phyloP scores from a whole-genome alignment of 1,140 invertebrate species.

The Macrosteles quadrilineatus region DNA sequence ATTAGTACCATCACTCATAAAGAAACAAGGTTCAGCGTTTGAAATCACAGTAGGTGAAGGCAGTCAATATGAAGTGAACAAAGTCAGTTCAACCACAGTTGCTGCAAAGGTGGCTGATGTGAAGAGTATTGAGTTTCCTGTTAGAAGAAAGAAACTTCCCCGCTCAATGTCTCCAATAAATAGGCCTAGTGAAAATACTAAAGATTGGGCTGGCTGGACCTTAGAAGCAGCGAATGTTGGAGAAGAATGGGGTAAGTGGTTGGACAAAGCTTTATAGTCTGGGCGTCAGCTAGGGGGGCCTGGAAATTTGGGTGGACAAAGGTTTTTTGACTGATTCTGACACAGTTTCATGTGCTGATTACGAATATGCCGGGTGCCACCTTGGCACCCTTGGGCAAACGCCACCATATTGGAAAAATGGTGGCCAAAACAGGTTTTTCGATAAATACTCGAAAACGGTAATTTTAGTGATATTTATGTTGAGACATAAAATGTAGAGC shows the following conservation, averaged over 20 bases:
- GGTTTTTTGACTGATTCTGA: no score
- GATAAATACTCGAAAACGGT: background rate
- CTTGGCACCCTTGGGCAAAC: no score
- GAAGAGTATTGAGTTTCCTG: background rate
- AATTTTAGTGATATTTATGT: background rate
- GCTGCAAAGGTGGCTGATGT: background rate
- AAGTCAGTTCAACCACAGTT: conserved; percentile 5
- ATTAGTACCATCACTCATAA: background rate
- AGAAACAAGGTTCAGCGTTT: background rate
- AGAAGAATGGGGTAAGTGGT: conserved; percentile 18
- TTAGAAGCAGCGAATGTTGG: background rate
- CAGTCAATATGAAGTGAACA: background rate
- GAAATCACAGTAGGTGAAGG: background rate
- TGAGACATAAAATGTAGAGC: background rate
- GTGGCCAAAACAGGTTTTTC: no score
- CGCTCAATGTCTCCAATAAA: conserved; percentile 6
- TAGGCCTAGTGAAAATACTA: background rate
- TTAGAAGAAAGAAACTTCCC: background rate
- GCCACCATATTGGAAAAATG: background rate
- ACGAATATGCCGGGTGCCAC: no score
- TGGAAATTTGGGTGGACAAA: background rate
- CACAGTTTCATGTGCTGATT: no score
- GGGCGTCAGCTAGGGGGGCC: background rate
- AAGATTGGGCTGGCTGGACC: conserved; percentile 16
- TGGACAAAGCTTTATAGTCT: background rate